Conservation (phyloP, 2,797 vertebrate species). For the Chanos chanos region DNA sequence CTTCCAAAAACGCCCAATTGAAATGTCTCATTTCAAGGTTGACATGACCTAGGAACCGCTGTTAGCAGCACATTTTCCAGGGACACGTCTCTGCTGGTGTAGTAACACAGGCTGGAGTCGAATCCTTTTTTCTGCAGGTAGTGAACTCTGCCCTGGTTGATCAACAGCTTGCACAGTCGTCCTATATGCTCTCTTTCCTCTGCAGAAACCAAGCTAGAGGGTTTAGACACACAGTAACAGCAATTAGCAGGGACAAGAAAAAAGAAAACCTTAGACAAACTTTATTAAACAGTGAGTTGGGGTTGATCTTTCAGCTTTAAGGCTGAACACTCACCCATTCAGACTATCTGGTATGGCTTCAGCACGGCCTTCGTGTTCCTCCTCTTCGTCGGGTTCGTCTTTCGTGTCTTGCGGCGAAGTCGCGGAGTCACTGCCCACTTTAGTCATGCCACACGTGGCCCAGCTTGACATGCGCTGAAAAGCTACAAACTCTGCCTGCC, state of each 20-base stretch:
- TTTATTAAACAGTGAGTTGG: background rate
- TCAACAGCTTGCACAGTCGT: constrained; percentile 84
- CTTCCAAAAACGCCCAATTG: background rate
- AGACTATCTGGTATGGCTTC: constrained; percentile 44
- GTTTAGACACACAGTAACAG: background rate
- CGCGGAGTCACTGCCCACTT: constrained; percentile 38
- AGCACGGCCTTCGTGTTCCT: constrained; percentile 65
- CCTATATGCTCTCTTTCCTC: constrained; percentile 81
- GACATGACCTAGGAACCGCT: constrained; percentile 67
- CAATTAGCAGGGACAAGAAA: background rate
- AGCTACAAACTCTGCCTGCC: constrained; percentile 79
- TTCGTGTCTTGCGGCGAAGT: background rate
- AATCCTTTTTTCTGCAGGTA: constrained; percentile 80
- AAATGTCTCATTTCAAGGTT: constrained; percentile 3
- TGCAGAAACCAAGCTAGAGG: constrained; percentile 68
- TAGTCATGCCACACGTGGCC: constrained; percentile 88
- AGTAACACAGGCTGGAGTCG: constrained; percentile 68
- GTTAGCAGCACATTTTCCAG: constrained; percentile 91
- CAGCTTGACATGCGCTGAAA: constrained; percentile 96
- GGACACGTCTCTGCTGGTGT: constrained; percentile 75
- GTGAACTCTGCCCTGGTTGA: constrained; percentile 80
- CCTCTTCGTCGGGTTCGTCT: constrained; percentile 30
- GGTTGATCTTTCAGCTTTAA: background rate
- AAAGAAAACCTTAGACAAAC: background rate
- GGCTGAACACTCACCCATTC: constrained; percentile 66